phyloP scores from a whole-genome alignment of 2,888 invertebrate genomes.

The Hemicrepidius hirtus region DNA sequence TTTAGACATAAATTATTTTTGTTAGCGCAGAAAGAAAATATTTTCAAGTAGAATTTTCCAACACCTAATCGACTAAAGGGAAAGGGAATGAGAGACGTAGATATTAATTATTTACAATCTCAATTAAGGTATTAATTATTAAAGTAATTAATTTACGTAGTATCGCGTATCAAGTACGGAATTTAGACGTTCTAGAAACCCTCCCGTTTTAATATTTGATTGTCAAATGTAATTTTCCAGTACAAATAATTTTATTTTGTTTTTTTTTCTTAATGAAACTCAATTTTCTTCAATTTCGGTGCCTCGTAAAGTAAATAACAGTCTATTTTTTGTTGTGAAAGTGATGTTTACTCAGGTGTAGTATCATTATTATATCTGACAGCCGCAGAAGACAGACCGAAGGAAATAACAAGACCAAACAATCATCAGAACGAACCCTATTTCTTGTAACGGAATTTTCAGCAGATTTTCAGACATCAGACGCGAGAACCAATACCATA shows the following conservation, averaged over 20 bases:
- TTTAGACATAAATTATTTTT: too few relatives aligned
- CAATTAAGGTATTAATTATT: not conserved
- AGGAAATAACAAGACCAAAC: constrained; percentile 58
- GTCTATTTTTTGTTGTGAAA: not conserved
- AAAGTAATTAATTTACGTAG: too few relatives aligned
- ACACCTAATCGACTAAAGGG: too few relatives aligned
- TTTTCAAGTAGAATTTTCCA: too few relatives aligned
- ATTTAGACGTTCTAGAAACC: too few relatives aligned
- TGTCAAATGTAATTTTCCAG: too few relatives aligned
- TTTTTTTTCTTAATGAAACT: not conserved
- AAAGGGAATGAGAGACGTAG: too few relatives aligned
- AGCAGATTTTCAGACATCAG: constrained; percentile 53
- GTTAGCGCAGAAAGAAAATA: too few relatives aligned
- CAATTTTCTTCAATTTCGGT: not conserved
- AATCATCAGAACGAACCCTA: constrained; percentile 56
- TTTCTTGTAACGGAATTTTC: constrained; percentile 58
- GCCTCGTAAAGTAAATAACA: constrained; percentile 1
- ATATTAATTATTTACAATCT: too few relatives aligned
- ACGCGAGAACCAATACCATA: constrained; percentile 47
- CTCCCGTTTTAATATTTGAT: too few relatives aligned
- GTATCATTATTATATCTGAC: constrained; percentile 59
- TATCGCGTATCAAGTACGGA: too few relatives aligned
- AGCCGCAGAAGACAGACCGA: constrained; percentile 55
- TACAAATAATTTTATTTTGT: too few relatives aligned
- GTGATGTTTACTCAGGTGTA: constrained; percentile 59